Conservation (phyloP, 2,888 invertebrate species). For the Sturmia bella region DNA sequence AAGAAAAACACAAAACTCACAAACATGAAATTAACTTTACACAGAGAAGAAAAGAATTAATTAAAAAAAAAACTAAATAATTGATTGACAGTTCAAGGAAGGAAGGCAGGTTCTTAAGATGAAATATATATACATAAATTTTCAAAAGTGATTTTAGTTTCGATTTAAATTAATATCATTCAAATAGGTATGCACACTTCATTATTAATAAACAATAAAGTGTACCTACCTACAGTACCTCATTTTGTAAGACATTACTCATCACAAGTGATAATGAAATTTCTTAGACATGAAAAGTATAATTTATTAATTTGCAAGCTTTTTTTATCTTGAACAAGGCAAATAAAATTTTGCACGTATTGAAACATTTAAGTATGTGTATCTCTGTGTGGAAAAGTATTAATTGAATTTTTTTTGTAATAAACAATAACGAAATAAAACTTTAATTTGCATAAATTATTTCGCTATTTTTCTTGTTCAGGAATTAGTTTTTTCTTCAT, state of each 20-base stretch:
- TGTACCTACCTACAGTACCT: no score
- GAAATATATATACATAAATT: not conserved
- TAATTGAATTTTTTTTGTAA: no score
- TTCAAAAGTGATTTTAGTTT: not conserved
- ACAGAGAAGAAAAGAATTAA: conserved; percentile 25
- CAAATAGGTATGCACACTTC: not conserved
- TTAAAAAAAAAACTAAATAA: conserved; percentile 33
- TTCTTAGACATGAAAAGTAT: conserved; percentile 2
- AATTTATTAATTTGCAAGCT: no score
- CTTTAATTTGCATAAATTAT: no score
- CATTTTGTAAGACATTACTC: not conserved
- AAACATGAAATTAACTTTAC: conserved; percentile 18
- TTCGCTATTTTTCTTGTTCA: no score
- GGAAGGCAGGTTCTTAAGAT: conserved; percentile 30
- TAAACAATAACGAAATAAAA: no score
- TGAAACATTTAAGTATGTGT: no score
- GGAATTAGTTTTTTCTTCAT: not conserved
- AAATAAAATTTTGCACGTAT: no score
- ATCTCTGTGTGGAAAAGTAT: no score
- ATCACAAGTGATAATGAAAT: conserved; percentile 7
- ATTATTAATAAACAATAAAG: no score
- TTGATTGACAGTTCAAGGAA: conserved; percentile 59
- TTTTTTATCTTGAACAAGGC: no score
- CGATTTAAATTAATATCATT: conserved; percentile 5
- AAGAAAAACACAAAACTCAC: conserved; percentile 6